Conservation (phyloP, 1,140 invertebrate genomes). For the Heliconius nattereri region DNA sequence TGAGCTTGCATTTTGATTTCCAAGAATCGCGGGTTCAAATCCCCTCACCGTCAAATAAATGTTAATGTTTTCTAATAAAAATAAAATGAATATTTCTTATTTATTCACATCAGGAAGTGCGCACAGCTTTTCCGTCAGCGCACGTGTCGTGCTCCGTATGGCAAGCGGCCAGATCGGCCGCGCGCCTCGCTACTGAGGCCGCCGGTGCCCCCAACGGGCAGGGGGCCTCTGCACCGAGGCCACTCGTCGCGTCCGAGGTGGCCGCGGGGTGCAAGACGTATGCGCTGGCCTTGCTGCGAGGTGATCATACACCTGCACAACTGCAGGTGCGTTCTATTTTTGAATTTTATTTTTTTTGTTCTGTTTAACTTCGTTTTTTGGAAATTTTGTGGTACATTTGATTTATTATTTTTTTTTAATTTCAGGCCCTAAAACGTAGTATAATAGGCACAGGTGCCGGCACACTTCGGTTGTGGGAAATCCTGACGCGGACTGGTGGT, state of each 20-base stretch:
- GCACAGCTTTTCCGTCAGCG: conserved; percentile 63
- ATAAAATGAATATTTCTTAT: too few relatives aligned
- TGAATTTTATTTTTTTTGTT: too few relatives aligned
- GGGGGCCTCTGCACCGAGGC: conserved; percentile 23
- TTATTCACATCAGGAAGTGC: conserved; percentile 45
- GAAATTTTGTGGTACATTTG: too few relatives aligned
- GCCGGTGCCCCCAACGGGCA: conserved; percentile 27
- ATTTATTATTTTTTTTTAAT: background rate
- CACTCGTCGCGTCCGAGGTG: conserved; percentile 45
- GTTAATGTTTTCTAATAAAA: too few relatives aligned
- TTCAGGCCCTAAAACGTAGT: conserved; percentile 63
- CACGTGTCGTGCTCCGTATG: conserved; percentile 76
- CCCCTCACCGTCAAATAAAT: too few relatives aligned
- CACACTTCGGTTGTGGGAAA: conserved; percentile 64
- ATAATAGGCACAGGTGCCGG: conserved; percentile 67
- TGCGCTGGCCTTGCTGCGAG: conserved; percentile 61
- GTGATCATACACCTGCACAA: conserved; percentile 63
- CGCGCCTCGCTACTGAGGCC: conserved; percentile 30
- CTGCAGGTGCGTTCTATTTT: conserved; percentile 55
- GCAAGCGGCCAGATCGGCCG: conserved; percentile 67
- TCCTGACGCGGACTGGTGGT: conserved; percentile 52
- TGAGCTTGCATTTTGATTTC: too few relatives aligned
- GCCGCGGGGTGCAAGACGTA: conserved; percentile 67
- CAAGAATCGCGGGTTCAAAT: too few relatives aligned
- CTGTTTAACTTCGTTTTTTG: too few relatives aligned